Percentiles rank a stretch among this genome's conserved stretches.
phyloP scores from a whole-genome alignment of 2,888 invertebrate species.

The Sarcophaga rosellei region DNA sequence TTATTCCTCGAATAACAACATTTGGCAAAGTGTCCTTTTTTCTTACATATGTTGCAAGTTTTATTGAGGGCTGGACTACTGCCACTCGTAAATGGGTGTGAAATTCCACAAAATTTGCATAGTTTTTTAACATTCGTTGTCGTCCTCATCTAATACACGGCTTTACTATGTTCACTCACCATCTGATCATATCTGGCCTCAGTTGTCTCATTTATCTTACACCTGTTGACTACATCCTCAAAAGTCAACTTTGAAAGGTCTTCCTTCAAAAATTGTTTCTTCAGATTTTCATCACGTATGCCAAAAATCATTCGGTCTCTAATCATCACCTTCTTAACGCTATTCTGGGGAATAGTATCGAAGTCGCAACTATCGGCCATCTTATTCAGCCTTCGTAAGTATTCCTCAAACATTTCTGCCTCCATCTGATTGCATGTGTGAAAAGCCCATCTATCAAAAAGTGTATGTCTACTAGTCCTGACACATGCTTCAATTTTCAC shows the following conservation, averaged over 20 bases:
- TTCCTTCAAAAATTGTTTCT: conserved; percentile 23
- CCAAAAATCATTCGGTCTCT: conserved; percentile 14
- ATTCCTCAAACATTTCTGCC: conserved; percentile 16
- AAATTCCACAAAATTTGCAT: conserved; percentile 11
- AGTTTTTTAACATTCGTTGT: background rate
- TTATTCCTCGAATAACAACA: conserved; percentile 20
- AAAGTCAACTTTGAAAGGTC: conserved; percentile 25
- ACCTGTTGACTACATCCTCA: conserved; percentile 15
- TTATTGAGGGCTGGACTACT: conserved; percentile 11
- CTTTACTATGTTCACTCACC: background rate
- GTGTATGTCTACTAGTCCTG: background rate
- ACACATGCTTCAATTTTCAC: background rate
- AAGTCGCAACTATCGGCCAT: conserved; percentile 15
- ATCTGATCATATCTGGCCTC: conserved; percentile 18
- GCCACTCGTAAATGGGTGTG: conserved; percentile 3
- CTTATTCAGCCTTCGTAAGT: conserved; percentile 5
- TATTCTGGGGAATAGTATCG: conserved; percentile 7
- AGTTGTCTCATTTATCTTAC: conserved; percentile 1
- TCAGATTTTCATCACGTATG: conserved; percentile 11
- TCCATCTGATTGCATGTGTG: conserved; percentile 23
- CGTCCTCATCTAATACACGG: background rate
- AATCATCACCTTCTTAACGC: conserved; percentile 4
- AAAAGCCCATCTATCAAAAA: conserved; percentile 17
- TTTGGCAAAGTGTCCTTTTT: conserved; percentile 22
- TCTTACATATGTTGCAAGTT: conserved; percentile 15